Base-by-base conservation (phyloP, 2,797 vertebrate genomes). In the Silurus lanzhouensis region DNA sequence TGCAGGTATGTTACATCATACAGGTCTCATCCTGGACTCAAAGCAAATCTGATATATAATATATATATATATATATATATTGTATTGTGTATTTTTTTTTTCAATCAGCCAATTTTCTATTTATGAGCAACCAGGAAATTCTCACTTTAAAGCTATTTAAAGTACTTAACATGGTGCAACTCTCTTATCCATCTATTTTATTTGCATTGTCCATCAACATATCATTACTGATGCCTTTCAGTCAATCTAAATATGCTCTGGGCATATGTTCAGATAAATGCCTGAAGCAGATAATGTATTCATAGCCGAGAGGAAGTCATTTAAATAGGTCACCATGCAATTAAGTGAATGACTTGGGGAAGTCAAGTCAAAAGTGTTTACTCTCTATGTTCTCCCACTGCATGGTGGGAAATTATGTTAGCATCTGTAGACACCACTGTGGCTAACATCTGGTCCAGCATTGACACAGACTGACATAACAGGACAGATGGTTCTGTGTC, bases 71-170 rank as follows among this genome's bases (percentile, higher is more conserved):
- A 31, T 31, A 31, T 31, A 3, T 31, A 31, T 31, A n/a, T n/a
- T n/a, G n/a, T n/a, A n/a, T n/a, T n/a, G 27, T 27, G 27, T 27
- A 1, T 27, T 1, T 27, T 1, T 31, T 31, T 31, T 58, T 57
- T 78, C 85, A 84, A 66, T 82, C 77, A 84, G 71, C 31, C 48
- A 84, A 72, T 81, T 83, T 74, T 81, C 57, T 66, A 83, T 83
- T 52, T 85, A 6, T 63, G 25, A 60, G 71, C 61, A 5, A n/a
- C 79, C 72, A 58, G 79, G 19, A n/a, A 19, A 70, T 66, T 82
- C 64, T 64, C 66, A 12, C 8, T 57, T 86, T n/a, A 81, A 70
- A 70, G 58, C 76, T 84, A 64, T 83, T 79, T 81, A n/a, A 55
- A 66, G 77, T 64, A 31, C 12, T 20, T 68, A 88, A 80, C 60